A percentile compares a stretch with the other conserved stretches of the same genome.
These are phyloP conservation scores for Leptinotarsa rubiginosa DNA, from an alignment of 2,888 invertebrate genomes.

Conservation along the genomic window DNA sequence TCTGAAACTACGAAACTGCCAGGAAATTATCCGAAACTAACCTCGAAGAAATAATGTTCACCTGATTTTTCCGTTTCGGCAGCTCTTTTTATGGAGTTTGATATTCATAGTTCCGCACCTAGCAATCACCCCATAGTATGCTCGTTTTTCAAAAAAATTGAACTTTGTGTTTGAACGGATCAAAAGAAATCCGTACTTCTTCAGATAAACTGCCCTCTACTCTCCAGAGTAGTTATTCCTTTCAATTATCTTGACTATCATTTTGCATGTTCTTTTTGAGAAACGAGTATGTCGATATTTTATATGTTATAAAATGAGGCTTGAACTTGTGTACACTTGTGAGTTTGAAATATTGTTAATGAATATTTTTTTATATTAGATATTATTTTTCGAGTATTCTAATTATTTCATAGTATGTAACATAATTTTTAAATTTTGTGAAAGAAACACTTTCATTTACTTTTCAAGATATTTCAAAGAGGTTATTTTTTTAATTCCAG, in stretches of 20 bases:
- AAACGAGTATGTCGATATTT: conserved; percentile 32
- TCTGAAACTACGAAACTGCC: too few relatives aligned
- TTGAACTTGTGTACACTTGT: conserved; percentile 41
- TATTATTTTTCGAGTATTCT: conserved; percentile 35
- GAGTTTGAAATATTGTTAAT: conserved; percentile 46
- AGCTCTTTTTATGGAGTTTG: background rate
- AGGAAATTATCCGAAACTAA: too few relatives aligned
- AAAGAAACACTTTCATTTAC: conserved; percentile 36
- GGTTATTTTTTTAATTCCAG: conserved; percentile 49
- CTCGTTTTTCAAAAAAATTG: conserved; percentile 12
- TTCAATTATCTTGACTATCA: background rate
- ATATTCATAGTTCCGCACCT: background rate
- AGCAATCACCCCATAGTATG: background rate
- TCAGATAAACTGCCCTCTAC: background rate
- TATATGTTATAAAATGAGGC: conserved; percentile 35
- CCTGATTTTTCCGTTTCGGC: background rate
- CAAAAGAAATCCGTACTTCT: background rate
- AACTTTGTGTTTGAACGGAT: background rate
- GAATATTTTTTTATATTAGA: conserved; percentile 44
- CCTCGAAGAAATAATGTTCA: too few relatives aligned
- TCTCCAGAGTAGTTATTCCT: background rate
- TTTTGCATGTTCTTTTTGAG: conserved; percentile 17
- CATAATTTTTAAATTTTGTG: conserved; percentile 26
- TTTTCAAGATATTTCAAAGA: conserved; percentile 44
- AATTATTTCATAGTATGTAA: conserved; percentile 26